Evolutionary conservation across 2,888 invertebrate species (phyloP), one percentile per base, ranked within the genome.

Genomic region (Sphecodes monilicornis): DNA sequence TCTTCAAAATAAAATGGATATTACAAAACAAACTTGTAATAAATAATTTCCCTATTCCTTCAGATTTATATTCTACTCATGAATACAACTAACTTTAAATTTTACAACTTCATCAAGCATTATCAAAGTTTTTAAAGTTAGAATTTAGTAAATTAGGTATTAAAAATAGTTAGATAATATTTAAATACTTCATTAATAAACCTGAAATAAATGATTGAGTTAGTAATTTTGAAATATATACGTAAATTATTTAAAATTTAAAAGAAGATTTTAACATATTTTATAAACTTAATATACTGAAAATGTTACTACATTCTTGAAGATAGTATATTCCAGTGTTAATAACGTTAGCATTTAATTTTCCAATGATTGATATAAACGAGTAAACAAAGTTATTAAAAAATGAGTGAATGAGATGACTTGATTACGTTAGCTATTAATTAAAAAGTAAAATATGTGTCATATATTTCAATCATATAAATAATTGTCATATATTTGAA

Each of bases 1-100:
- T 41, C 36, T 73, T 60, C n/a, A 76, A 86, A 83, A 81, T 80
- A 78, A 80, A 80, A 85, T 46, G 71, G 5, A 29, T 60, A 76
- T 68, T 76, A n/a, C 13, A 16, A 6, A 60, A 78, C 6, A 43
- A 10, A 68, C 22, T 41, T 41, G 6, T 43, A 32, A 41, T 41
- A n/a, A 76, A 74, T 79, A 26, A 60, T 68, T 77, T 77, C 2
- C 71, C 83, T 22, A 39, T 22, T 16, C 54, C 39, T 22, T 36
- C 10, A 64, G 22, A 57, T 26, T 32, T 68, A 29, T 72, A 13
- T 32, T 41, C 6, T 5, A 43, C 60, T 50, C 18, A 50, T 26
- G 60, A 60, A 54, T 76, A 60, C 50, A 77, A n/a, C 39, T 54
- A 60, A 11, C 13, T 74, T 36, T 16, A 54, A 66, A 29, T 50